Conservation (phyloP, 92 coral and sea anemone species). For the Plumapathes pennacea region DNA sequence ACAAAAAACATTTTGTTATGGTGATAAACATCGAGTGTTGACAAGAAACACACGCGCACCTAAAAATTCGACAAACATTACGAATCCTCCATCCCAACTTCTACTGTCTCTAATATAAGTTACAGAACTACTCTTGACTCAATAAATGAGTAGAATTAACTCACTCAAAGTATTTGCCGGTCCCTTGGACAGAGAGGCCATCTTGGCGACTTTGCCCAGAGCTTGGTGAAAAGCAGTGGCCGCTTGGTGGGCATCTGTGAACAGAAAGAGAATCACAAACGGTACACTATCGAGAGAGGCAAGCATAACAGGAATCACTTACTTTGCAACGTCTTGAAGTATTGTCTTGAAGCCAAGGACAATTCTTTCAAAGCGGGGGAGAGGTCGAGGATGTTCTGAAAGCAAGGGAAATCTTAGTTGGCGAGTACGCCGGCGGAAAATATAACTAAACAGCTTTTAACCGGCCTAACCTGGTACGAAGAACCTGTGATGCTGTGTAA, state of each 20-base stretch:
- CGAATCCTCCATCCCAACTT: no score
- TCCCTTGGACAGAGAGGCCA: slow-evolving; percentile 72
- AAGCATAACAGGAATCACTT: slow-evolving; percentile 21
- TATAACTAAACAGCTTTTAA: neutral
- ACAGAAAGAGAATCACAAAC: neutral
- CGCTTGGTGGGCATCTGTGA: slow-evolving; percentile 66
- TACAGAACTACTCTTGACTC: no score
- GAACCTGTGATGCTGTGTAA: slow-evolving; percentile 62
- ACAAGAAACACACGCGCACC: no score
- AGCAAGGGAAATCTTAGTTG: slow-evolving; percentile 12
- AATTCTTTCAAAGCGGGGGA: slow-evolving; percentile 83
- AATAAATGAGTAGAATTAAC: neutral
- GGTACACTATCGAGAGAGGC: neutral
- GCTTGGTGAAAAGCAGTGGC: slow-evolving; percentile 71
- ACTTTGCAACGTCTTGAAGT: slow-evolving; percentile 90
- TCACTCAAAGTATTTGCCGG: slow-evolving; percentile 73
- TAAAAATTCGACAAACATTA: no score
- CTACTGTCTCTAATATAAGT: no score
- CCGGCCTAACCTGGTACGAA: slow-evolving; percentile 68
- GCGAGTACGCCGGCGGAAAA: neutral
- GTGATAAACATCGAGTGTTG: no score
- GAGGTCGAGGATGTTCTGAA: slow-evolving; percentile 78
- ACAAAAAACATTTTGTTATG: no score
- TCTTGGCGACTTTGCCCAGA: slow-evolving; percentile 71
- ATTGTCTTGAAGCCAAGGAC: slow-evolving; percentile 71